Evolutionary conservation across 1,140 invertebrate genomes (phyloP).

Genomic region (Zeugodacus cucurbitae): DNA sequence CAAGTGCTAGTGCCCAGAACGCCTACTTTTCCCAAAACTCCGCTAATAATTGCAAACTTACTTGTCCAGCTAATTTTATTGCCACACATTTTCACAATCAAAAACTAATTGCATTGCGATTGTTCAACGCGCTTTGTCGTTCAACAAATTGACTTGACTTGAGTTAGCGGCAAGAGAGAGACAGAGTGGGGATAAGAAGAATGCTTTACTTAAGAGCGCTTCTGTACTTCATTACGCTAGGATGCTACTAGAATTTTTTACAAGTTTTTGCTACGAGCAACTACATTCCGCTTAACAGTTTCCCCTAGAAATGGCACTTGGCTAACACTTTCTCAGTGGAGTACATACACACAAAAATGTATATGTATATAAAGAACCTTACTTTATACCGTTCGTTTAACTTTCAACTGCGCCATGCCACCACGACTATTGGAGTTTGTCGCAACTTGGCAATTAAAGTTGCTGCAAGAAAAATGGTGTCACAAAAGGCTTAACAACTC

Average conservation of each 20-base stretch:
- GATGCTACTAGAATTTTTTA: background rate
- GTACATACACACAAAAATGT: no score
- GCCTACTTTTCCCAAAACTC: background rate
- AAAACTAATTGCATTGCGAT: constrained; percentile 5
- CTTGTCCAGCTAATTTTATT: background rate
- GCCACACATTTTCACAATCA: background rate
- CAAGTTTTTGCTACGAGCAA: no score
- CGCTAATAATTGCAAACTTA: background rate
- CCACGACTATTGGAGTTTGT: background rate
- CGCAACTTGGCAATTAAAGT: constrained; percentile 26
- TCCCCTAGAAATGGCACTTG: no score
- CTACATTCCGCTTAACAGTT: no score
- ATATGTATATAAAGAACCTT: no score
- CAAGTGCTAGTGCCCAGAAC: no score
- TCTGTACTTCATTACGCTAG: background rate
- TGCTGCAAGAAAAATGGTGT: background rate
- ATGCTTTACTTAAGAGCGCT: background rate
- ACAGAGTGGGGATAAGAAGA: background rate
- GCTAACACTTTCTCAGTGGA: no score
- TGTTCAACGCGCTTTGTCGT: background rate
- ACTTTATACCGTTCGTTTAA: no score
- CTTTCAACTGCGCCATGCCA: no score
- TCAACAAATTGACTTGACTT: background rate
- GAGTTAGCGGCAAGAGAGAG: no score
- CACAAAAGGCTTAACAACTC: background rate